Evolutionary conservation across 2,113 vertebrate genomes (phyloP).

Genomic region (Eonycteris spelaea): DNA sequence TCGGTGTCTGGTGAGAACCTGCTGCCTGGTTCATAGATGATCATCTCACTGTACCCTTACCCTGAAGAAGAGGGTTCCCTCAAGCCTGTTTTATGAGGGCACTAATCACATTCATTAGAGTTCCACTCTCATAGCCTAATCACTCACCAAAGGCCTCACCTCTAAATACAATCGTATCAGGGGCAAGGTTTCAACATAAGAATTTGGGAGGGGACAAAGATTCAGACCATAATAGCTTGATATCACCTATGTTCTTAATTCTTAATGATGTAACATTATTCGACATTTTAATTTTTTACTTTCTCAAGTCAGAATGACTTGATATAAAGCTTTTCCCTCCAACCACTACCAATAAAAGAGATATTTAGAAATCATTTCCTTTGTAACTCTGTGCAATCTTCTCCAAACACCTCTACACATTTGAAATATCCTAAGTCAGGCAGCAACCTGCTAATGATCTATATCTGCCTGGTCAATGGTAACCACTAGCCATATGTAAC

Average conservation of each 20-base stretch:
- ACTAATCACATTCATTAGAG: background rate
- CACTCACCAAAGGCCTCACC: background rate
- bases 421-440: background rate
- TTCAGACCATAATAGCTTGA: background rate
- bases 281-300: background rate
- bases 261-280: slow-evolving; percentile 1
- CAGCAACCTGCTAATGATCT: background rate
- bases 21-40: background rate
- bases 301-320: background rate
- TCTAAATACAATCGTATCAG: background rate
- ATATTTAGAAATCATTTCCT: background rate
- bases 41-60: background rate
- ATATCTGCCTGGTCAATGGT: background rate
- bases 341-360: background rate
- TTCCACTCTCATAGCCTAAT: background rate
- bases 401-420: background rate
- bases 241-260: background rate
- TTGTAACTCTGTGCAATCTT: background rate
- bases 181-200: background rate
- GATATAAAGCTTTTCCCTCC: background rate
- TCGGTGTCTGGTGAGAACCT: background rate
- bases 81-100: background rate
- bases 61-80: background rate
- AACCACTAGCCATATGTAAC: background rate
- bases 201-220: background rate